Conservation (phyloP, 2,113 vertebrate genomes). For the Macrotus californicus region DNA sequence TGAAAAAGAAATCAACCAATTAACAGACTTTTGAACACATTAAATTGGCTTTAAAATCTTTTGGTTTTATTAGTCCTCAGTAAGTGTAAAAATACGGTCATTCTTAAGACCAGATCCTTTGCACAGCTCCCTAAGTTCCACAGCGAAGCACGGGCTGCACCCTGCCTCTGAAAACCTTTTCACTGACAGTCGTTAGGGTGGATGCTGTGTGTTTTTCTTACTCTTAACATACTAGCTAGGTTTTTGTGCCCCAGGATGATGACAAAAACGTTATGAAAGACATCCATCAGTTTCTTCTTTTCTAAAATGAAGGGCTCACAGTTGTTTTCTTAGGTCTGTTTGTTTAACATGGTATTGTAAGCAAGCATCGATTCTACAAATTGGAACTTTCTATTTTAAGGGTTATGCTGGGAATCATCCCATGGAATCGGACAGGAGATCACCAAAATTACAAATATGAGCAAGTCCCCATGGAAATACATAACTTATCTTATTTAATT, state of each 20-base stretch:
- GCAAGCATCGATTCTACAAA: not conserved
- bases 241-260: not conserved
- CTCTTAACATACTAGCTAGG: not conserved
- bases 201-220: not conserved
- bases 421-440: not conserved
- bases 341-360: not conserved
- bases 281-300: not conserved
- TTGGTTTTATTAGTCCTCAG: not conserved
- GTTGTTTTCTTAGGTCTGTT: not conserved
- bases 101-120: not conserved
- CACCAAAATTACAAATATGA: not conserved
- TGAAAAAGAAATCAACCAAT: not conserved
- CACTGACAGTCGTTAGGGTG: not conserved
- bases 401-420: not conserved
- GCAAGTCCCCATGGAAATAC: not conserved
- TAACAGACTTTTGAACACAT: not conserved
- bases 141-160: not conserved
- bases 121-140: not conserved
- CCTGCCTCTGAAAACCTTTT: not conserved
- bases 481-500: not conserved
- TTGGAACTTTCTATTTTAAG: not conserved
- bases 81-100: not conserved
- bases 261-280: not conserved
- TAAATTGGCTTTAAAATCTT: not conserved
- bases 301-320: not conserved